phyloP scores from a whole-genome alignment of 2,797 vertebrate genomes.

The Nothura maculosa region DNA sequence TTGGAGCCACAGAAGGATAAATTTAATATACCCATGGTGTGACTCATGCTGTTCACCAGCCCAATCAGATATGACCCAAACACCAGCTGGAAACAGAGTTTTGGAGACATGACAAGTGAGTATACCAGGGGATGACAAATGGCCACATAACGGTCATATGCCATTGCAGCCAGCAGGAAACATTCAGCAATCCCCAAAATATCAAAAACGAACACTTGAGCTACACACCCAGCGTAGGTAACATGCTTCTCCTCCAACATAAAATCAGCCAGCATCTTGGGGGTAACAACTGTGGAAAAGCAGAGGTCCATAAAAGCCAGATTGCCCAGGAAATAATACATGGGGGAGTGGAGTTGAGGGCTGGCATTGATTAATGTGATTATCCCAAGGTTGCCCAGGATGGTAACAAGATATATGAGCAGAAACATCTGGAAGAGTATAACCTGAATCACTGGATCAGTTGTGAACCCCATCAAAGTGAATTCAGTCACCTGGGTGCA shows the following conservation, averaged over 20 bases:
- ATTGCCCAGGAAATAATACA: constrained; percentile 31
- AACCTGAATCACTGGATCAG: accelerated
- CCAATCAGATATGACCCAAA: neutral
- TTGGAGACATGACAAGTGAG: neutral
- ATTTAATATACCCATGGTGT: neutral
- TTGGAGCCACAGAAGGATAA: neutral
- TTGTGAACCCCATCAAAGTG: neutral
- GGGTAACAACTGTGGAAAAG: neutral
- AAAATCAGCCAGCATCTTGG: neutral
- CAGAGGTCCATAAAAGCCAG: constrained; percentile 43
- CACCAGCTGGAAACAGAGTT: neutral
- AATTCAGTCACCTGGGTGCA: neutral
- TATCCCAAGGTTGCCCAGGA: constrained; percentile 28
- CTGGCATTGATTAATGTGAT: neutral
- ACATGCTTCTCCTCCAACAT: accelerated
- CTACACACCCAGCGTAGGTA: accelerated
- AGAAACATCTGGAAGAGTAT: constrained; percentile 21
- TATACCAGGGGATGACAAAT: constrained; percentile 7
- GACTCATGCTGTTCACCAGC: neutral
- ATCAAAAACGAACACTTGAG: neutral
- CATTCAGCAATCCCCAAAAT: neutral
- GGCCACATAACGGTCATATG: neutral
- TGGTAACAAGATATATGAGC: neutral
- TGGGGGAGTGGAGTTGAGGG: neutral
- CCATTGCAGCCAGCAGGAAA: neutral